phyloP scores from a whole-genome alignment of 2,113 vertebrate species.

The Leiothrix lutea region DNA sequence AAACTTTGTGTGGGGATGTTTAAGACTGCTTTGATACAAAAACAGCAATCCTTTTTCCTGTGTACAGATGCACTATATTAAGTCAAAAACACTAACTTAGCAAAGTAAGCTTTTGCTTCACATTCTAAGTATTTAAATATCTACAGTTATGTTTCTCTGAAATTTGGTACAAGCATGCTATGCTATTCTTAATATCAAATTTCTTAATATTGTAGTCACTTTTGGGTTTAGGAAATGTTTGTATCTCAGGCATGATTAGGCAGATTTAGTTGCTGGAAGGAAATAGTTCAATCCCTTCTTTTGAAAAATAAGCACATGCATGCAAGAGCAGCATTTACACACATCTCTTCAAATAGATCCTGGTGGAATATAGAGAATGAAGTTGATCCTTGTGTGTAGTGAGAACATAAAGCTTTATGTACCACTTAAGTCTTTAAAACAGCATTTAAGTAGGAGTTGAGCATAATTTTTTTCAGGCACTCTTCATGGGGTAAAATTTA shows the following conservation, averaged over 20 bases:
- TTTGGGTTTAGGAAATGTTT: not conserved
- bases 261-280: not conserved
- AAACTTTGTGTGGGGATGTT: not conserved
- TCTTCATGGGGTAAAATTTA: conserved; percentile 52
- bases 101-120: not conserved
- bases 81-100: not conserved
- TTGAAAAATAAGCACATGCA: not conserved
- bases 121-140: not conserved
- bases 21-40: not conserved
- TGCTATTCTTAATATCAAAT: not conserved
- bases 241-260: not conserved
- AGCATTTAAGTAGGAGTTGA: conserved; percentile 24
- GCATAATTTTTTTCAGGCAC: conserved; percentile 25
- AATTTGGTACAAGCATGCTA: not conserved
- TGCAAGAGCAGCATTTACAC: not conserved
- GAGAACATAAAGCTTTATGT: conserved; percentile 24
- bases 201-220: not conserved
- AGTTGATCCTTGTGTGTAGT: not conserved
- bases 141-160: not conserved
- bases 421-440: conserved; percentile 35
- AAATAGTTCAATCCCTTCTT: not conserved
- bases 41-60: not conserved
- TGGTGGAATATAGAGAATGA: not conserved
- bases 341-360: not conserved
- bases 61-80: not conserved